Evolutionary conservation across 1,140 invertebrate species (phyloP), one percentile per base, ranked within the genome.

Genomic region (Rhopalosiphum maidis): DNA sequence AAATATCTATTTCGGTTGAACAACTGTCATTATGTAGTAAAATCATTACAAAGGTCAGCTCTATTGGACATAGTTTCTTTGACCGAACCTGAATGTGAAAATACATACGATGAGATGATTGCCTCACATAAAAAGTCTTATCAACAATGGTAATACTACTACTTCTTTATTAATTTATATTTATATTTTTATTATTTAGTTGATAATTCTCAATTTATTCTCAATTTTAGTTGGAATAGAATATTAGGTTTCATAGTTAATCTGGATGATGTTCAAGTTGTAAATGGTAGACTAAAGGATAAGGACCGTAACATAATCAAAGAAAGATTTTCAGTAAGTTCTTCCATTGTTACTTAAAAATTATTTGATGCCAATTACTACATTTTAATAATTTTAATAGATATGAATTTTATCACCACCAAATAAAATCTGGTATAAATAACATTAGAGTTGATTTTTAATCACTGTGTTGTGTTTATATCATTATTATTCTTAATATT

Each of bases 11-110:
- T 99, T 95, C 96, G 98, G 11, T 95, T 99, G 37, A 99, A 99
- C 95, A 99, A 99, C 95, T 98, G 98, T 94, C 97, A 99, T 95
- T 99, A 99, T 94, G 97, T 99, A 93, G 95, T 99, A 18, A 98
- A 98, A 95, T 98, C 98, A 77, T 95, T 99, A 43, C 97, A 98
- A 94, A 96, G 97, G 94, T 98, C 97, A 94, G 97, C 97, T 7
- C 95, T 99, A 7, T 95, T 99, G 94, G 97, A 98, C 93, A 95
- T 98, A 46, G 96, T 98, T 43, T 95, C 96, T 86, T 95, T 97
- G 46, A 97, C 97, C 55, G 98, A 98, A 95, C 97, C 97, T 7
- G 97, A 97, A 82, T 98, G 98, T 94, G 97, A 98, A 95, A 96
- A 97, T 93, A 97, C 97, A 94, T 98, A 98, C 95, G 96, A 97